phyloP scores from a whole-genome alignment of 1,140 invertebrate species.

The Drosophila equinoxialis region DNA sequence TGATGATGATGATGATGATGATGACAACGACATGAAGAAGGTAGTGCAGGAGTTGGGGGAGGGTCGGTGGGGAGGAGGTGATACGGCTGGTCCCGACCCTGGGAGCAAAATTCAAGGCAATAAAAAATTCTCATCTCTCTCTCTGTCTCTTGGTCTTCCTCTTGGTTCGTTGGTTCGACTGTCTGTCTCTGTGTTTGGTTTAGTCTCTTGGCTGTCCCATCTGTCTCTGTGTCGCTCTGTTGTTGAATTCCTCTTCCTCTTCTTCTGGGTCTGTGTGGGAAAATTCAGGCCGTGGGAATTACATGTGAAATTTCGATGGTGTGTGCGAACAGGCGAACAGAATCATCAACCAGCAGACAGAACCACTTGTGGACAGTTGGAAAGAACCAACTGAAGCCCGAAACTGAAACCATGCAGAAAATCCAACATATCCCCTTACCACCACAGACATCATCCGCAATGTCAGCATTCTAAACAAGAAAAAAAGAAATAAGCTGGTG shows the following conservation, averaged over 20 bases:
- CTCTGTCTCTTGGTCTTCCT: constrained; percentile 22
- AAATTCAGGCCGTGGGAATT: constrained; percentile 83
- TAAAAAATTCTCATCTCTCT: constrained; percentile 40
- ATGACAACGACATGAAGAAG: constrained; percentile 2
- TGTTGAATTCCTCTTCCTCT: constrained; percentile 72
- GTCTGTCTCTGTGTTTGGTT: constrained; percentile 25
- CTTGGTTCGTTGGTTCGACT: constrained; percentile 1
- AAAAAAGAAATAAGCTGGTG: neutral
- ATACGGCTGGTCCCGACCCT: constrained; percentile 56
- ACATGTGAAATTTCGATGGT: constrained; percentile 83
- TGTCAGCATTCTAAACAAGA: constrained; percentile 26
- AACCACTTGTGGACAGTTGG: constrained; percentile 24
- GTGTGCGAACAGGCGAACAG: constrained; percentile 80
- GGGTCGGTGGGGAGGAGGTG: neutral
- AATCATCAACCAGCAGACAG: constrained; percentile 42
- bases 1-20: constrained; percentile 6
- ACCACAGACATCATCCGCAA: constrained; percentile 21
- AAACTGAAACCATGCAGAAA: constrained; percentile 35
- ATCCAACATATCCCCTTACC: constrained; percentile 44
- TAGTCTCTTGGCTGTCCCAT: constrained; percentile 44
- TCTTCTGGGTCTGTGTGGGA: constrained; percentile 68
- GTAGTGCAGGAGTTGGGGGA: neutral
- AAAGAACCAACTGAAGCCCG: constrained; percentile 24
- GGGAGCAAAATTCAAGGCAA: constrained; percentile 70
- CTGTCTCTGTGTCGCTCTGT: constrained; percentile 52